Evolutionary conservation across 2,797 vertebrate genomes (phyloP).

Genomic region (Diglossa cyanea): DNA sequence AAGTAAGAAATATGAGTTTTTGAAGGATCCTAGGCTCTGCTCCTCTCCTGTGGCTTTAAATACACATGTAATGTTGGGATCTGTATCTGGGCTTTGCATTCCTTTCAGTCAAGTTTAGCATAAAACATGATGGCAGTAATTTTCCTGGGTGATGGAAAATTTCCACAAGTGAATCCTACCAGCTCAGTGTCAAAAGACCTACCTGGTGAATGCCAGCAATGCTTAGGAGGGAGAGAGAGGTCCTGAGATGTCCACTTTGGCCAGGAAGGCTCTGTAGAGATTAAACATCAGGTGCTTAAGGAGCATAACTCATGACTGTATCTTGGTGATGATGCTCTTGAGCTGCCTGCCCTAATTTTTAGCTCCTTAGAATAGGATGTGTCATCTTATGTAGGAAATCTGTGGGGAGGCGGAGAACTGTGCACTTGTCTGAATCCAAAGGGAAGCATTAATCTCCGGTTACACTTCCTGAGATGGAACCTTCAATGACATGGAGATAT

Average conservation of each 20-base stretch:
- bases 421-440: background rate
- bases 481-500: background rate
- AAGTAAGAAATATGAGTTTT: background rate
- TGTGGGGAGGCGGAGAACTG: background rate
- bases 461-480: background rate
- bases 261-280: background rate
- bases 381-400: background rate
- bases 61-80: background rate
- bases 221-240: background rate
- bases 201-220: background rate
- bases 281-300: background rate
- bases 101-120: background rate
- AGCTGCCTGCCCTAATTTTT: background rate
- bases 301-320: background rate
- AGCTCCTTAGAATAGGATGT: background rate
- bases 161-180: background rate
- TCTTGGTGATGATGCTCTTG: background rate
- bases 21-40: background rate
- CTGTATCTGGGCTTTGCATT: background rate
- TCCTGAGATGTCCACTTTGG: background rate
- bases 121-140: background rate
- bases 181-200: background rate
- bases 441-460: background rate
- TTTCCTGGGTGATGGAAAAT: background rate
- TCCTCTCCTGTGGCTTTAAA: background rate